A percentile compares a stretch with the other conserved stretches of the same genome.
Evolutionary conservation across 1,140 invertebrate species (phyloP).

Genomic region (Heliconius hermathena): DNA sequence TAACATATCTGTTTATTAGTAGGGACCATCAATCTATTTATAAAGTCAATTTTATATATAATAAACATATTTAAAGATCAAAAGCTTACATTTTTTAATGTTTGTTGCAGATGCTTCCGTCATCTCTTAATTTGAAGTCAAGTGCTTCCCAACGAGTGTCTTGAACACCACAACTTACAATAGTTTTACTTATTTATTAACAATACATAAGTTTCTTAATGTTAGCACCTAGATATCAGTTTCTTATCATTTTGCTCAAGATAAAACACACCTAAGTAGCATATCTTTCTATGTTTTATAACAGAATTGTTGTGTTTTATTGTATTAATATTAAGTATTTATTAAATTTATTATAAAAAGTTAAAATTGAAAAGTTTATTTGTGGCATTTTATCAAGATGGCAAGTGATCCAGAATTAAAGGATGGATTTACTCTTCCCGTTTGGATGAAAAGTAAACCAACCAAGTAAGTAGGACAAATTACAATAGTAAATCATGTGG

Average conservation of each 20-base stretch:
- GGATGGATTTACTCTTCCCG: conserved; percentile 68
- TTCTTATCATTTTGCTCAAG: conserved; percentile 78
- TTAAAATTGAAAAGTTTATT: background rate
- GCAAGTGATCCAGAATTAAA: conserved; percentile 73
- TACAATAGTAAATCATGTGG: background rate
- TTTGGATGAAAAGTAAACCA: conserved; percentile 75
- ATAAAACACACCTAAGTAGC: conserved; percentile 58
- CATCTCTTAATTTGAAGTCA: conserved; percentile 55
- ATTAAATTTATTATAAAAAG: background rate
- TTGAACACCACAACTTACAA: conserved; percentile 50
- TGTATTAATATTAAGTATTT: conserved; percentile 11
- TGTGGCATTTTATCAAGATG: conserved; percentile 50
- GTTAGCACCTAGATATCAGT: conserved; percentile 59
- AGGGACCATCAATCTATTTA: too few relatives aligned
- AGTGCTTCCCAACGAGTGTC: conserved; percentile 66
- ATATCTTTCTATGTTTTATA: conserved; percentile 30
- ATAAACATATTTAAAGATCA: background rate
- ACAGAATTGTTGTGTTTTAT: conserved; percentile 19
- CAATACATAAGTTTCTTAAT: conserved; percentile 37
- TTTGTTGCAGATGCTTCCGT: conserved; percentile 71
- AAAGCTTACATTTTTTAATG: background rate
- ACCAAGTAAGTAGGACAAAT: conserved; percentile 57
- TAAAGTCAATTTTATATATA: background rate
- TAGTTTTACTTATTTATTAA: conserved; percentile 41
- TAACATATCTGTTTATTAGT: too few relatives aligned